phyloP scores from a whole-genome alignment of 2,797 vertebrate species.

The Cyclura pinguis region DNA sequence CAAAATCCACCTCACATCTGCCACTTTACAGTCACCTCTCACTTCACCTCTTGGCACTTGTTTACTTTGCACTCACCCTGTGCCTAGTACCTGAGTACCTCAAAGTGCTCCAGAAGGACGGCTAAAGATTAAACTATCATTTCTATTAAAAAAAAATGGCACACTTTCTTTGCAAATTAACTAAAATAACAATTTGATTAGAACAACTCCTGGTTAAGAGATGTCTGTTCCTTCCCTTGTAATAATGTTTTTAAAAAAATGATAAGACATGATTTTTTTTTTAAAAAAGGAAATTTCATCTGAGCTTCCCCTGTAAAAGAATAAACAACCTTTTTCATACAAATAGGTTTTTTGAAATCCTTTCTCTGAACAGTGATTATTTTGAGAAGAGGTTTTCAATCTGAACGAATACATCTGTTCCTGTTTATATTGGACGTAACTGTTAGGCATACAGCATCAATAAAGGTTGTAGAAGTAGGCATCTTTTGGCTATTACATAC shows the following conservation, averaged over 20 bases:
- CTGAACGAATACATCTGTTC: not conserved
- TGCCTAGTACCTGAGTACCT: not conserved
- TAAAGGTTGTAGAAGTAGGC: not conserved
- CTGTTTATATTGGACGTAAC: not conserved
- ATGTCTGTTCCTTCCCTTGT: not conserved
- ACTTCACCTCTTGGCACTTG: constrained; percentile 26
- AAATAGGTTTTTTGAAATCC: not conserved
- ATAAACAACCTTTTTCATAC: not conserved
- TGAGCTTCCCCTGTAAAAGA: not conserved
- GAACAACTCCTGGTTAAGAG: not conserved
- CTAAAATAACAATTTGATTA: not conserved
- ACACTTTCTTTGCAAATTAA: not conserved
- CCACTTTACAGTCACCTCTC: not conserved
- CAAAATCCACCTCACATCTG: not conserved
- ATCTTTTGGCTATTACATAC: not conserved
- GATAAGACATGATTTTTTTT: not conserved
- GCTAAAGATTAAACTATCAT: constrained; percentile 30
- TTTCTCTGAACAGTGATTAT: not conserved
- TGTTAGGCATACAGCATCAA: not conserved
- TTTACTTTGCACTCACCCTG: constrained; percentile 26
- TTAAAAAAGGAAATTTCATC: not conserved
- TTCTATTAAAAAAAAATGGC: not conserved
- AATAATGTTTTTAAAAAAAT: not conserved
- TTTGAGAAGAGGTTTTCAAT: not conserved
- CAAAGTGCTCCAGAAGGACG: not conserved